Conservation (phyloP, 1,140 invertebrate genomes). For the Telenomus remus region DNA sequence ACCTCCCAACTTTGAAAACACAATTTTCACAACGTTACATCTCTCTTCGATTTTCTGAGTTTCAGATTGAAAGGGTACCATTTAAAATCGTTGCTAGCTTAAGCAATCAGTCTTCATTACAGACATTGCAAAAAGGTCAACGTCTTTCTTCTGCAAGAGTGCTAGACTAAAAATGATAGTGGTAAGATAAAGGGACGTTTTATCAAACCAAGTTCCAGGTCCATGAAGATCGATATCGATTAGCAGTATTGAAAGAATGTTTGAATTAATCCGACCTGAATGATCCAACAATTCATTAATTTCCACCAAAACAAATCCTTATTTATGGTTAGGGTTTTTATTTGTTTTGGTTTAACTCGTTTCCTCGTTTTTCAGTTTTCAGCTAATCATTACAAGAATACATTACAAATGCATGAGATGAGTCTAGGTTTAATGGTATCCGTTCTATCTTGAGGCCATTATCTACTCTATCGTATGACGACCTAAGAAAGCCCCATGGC, state of each 20-base stretch:
- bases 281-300: conserved; percentile 58
- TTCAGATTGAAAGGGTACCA: conserved; percentile 15
- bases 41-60: too few relatives aligned
- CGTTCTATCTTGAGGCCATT: too few relatives aligned
- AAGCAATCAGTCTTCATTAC: conserved; percentile 53
- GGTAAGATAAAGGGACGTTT: conserved; percentile 25
- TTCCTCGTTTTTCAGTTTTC: too few relatives aligned
- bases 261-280: conserved; percentile 63
- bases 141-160: conserved; percentile 16
- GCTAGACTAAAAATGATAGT: conserved; percentile 35
- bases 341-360: too few relatives aligned
- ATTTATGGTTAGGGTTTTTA: too few relatives aligned
- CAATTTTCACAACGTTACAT: too few relatives aligned
- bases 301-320: conserved; percentile 23
- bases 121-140: conserved; percentile 25
- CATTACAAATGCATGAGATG: too few relatives aligned
- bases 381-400: too few relatives aligned
- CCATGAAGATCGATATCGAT: conserved; percentile 53
- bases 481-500: conserved; percentile 24
- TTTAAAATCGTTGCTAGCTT: conserved; percentile 16
- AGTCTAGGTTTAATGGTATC: too few relatives aligned
- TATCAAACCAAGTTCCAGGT: conserved; percentile 21
- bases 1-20: too few relatives aligned
- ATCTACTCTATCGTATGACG: conserved; percentile 19
- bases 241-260: conserved; percentile 62